Conservation (phyloP, 1,140 invertebrate species). For the Bombus waltoni region DNA sequence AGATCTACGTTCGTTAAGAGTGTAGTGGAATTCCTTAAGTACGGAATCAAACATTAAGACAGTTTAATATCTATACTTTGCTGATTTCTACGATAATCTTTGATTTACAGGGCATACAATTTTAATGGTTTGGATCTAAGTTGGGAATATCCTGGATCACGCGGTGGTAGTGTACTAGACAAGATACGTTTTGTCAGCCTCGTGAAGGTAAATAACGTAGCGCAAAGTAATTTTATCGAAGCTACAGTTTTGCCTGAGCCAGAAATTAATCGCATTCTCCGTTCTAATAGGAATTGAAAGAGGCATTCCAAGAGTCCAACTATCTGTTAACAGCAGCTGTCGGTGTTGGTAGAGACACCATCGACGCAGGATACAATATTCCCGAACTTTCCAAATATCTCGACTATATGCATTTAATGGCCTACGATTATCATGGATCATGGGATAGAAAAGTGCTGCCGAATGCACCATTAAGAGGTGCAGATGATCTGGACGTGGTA, state of each 20-base stretch:
- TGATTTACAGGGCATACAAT: constrained; percentile 85
- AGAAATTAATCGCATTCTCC: not conserved
- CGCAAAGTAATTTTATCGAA: not conserved
- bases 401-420: constrained; percentile 94
- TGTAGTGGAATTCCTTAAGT: constrained; percentile 86
- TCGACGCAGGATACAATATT: constrained; percentile 90
- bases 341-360: constrained; percentile 87
- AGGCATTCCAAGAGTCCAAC: constrained; percentile 83
- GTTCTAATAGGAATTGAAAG: constrained; percentile 84
- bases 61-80: not conserved
- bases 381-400: constrained; percentile 87
- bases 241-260: not conserved
- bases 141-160: constrained; percentile 89
- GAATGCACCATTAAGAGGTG: constrained; percentile 86
- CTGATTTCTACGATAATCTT: not conserved
- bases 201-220: constrained; percentile 75
- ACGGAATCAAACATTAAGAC: constrained; percentile 51
- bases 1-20: constrained; percentile 87
- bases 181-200: constrained; percentile 90
- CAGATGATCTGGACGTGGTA: constrained; percentile 85
- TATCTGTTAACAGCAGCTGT: constrained; percentile 90
- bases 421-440: constrained; percentile 94
- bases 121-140: constrained; percentile 94
- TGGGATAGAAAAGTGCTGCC: constrained; percentile 91
- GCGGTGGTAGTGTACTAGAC: constrained; percentile 87